Evolutionary conservation across 2,797 vertebrate species (phyloP).

Genomic region (Hydrophis major): DNA sequence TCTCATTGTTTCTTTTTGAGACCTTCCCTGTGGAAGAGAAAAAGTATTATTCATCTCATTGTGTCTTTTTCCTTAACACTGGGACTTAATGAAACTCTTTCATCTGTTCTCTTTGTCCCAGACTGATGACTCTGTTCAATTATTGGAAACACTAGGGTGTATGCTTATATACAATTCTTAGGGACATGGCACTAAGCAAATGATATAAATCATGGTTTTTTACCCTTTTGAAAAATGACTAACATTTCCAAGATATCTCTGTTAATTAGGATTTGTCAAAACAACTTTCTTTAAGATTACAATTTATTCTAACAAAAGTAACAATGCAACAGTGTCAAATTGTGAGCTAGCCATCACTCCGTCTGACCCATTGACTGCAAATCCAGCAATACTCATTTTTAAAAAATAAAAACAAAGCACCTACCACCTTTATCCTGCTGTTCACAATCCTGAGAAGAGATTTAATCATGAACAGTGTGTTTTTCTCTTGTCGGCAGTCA

Average conservation of each 20-base stretch:
- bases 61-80: not conserved
- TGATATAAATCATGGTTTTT: not conserved
- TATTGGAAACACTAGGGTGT: accelerated
- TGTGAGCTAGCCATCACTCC: not conserved
- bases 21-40: slow-evolving; percentile 39
- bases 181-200: not conserved
- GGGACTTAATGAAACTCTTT: slow-evolving; percentile 31
- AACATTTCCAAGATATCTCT: slow-evolving; percentile 18
- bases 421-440: not conserved
- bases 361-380: not conserved
- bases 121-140: not conserved
- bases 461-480: not conserved
- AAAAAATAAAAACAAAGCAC: accelerated
- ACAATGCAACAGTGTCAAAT: slow-evolving; percentile 32
- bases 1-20: slow-evolving; percentile 45
- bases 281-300: slow-evolving; percentile 6
- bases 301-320: slow-evolving; percentile 24
- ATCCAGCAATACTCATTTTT: not conserved
- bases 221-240: not conserved
- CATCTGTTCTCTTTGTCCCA: slow-evolving; percentile 41
- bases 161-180: accelerated
- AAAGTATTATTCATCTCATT: slow-evolving; percentile 58
- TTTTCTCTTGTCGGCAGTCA: not conserved
- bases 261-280: slow-evolving; percentile 42
- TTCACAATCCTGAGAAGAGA: not conserved